Conservation (phyloP, 2,797 vertebrate species). For the Gymnocypris eckloni region DNA sequence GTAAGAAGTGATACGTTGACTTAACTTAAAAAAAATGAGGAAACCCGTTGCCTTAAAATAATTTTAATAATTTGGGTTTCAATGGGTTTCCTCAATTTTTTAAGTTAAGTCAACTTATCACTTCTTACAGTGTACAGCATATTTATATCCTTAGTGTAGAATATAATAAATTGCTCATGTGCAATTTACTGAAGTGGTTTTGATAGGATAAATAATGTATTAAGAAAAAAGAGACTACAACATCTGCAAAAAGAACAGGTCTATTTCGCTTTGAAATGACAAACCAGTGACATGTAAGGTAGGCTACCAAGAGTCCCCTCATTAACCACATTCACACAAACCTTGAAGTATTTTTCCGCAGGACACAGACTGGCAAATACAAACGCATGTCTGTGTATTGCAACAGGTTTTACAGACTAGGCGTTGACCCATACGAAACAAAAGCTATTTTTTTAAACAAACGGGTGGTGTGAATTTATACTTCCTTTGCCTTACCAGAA, state of each 20-base stretch:
- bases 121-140: too few relatives aligned
- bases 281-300: neutral
- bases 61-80: too few relatives aligned
- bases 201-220: neutral
- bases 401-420: conserved; percentile 13
- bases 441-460: conserved; percentile 34
- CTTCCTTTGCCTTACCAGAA: conserved; percentile 26
- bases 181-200: neutral
- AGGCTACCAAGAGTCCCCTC: neutral
- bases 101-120: too few relatives aligned
- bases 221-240: neutral
- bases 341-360: neutral
- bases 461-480: conserved; percentile 41
- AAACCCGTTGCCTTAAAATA: too few relatives aligned
- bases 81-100: too few relatives aligned
- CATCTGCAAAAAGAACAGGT: neutral
- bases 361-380: neutral
- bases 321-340: conserved; percentile 10
- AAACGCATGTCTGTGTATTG: neutral
- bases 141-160: neutral
- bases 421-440: neutral
- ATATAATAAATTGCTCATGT: neutral
- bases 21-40: too few relatives aligned
- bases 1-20: too few relatives aligned
- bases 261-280: neutral